These are phyloP conservation scores for Allygus modestus DNA, from an alignment of 2,888 invertebrate genomes.

Conservation along the genomic window DNA sequence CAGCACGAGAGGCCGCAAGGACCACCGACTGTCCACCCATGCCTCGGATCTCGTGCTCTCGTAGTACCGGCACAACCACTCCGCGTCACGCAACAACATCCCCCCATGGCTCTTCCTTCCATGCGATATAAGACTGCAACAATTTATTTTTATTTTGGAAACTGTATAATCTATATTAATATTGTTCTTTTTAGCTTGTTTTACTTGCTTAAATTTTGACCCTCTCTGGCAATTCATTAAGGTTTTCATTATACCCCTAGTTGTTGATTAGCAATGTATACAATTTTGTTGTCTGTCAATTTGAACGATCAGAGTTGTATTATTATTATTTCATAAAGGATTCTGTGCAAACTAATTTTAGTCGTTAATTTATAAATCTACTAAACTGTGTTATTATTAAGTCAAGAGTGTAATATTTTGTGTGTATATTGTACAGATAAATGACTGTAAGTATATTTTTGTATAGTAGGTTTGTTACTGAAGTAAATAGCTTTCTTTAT, in stretches of 20 bases:
- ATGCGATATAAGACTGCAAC: conserved; percentile 28
- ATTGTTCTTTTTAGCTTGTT: too few relatives aligned
- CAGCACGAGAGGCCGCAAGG: conserved; percentile 65
- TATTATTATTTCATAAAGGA: too few relatives aligned
- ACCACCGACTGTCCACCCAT: conserved; percentile 62
- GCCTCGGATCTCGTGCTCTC: conserved; percentile 64
- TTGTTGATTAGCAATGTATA: too few relatives aligned
- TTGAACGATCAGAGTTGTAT: too few relatives aligned
- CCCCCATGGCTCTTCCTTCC: conserved; percentile 45
- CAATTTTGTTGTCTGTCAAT: too few relatives aligned
- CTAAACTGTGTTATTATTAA: conserved; percentile 51
- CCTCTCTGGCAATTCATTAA: too few relatives aligned
- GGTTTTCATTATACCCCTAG: too few relatives aligned
- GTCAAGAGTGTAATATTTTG: conserved; percentile 44
- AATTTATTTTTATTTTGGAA: background rate
- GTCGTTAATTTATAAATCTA: background rate
- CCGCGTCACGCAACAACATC: conserved; percentile 12
- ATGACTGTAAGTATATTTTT: conserved; percentile 58
- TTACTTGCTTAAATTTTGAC: too few relatives aligned
- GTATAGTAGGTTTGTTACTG: conserved; percentile 47
- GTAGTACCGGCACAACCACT: conserved; percentile 60
- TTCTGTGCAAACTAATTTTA: too few relatives aligned
- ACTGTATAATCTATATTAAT: background rate
- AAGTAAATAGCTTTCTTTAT: conserved; percentile 26
- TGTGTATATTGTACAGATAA: conserved; percentile 54